Percentiles rank a stretch among this genome's conserved stretches.
These are phyloP conservation scores for Xanthia togata DNA, from an alignment of 2,888 invertebrate species.

Conservation along the genomic window DNA sequence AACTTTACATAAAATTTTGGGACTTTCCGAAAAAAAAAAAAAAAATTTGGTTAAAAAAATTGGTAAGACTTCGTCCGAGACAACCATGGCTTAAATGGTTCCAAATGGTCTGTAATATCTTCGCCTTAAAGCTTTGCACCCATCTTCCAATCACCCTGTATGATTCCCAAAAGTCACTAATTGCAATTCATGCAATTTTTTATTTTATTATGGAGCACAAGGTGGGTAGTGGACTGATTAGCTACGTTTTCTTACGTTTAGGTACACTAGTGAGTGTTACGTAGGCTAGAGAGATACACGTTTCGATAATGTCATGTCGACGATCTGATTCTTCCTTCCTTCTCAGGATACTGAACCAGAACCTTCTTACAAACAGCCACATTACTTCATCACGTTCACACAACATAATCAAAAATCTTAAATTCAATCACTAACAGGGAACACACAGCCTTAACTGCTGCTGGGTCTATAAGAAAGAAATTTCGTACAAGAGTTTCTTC, in stretches of 20 bases:
- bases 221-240: background rate
- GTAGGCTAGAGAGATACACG: background rate
- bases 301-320: background rate
- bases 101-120: no score
- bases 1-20: no score
- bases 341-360: background rate
- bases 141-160: no score
- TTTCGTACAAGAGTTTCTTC: no score
- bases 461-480: background rate
- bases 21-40: no score
- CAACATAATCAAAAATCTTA: background rate
- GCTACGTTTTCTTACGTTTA: background rate
- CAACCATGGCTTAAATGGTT: no score
- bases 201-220: background rate
- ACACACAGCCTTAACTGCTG: background rate
- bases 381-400: background rate
- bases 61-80: no score
- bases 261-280: background rate
- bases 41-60: no score
- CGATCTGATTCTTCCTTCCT: background rate
- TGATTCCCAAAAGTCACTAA: no score
- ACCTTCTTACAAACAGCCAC: background rate
- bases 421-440: background rate
- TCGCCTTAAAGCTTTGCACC: no score
- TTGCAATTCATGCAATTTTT: no score